Base-by-base conservation (phyloP, 2,888 invertebrate genomes). In the Xestia sexstrigata region DNA sequence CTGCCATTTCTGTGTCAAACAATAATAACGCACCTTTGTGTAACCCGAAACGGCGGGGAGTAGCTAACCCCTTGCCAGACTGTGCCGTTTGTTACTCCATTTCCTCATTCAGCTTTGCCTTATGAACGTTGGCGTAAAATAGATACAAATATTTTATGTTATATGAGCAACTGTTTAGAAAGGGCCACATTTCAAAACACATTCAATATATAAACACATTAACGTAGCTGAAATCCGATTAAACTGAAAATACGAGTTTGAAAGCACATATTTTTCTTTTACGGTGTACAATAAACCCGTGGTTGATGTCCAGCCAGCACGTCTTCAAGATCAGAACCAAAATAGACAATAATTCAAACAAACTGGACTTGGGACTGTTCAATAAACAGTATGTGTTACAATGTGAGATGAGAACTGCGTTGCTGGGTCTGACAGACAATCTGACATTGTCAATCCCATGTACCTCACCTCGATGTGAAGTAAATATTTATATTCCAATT, bases 281-380 rank as follows among this genome's bases (percentile, higher is more conserved):
- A 9, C 26, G 11, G 23, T 30, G 35, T 60, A 30, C 45, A 39
- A 68, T 65, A 65, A 45, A 60, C 45, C 45, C 7, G 26, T 58
- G 35, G 23, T 73, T 69, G 49, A 62, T 82, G 62, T 81, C 70
- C 67, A 75, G 60, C 72, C n/a, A 79, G 65, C 63, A 79, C 30
- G 80, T 60, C 66, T 66, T 72, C 68, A 74, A 70, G 70, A 78
- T 67, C 47, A 65, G 23, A 39, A 58, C 75, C 35, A 15, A 86
- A 86, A 86, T 81, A 87, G 71, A 83, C 66, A 70, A 70, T 74
- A 78, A 66, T 70, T 72, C 71, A 81, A 84, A 82, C 82, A 78
- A 45, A 62, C 62, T 62, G 9, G 9, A 20, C 62, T 69, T 45
- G 13, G 13, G 35, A 79, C 49, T 63, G 70, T 72, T 76, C 72